phyloP scores from a whole-genome alignment of 64 coral and sea anemone genomes.

The Pocillopora verrucosa region DNA sequence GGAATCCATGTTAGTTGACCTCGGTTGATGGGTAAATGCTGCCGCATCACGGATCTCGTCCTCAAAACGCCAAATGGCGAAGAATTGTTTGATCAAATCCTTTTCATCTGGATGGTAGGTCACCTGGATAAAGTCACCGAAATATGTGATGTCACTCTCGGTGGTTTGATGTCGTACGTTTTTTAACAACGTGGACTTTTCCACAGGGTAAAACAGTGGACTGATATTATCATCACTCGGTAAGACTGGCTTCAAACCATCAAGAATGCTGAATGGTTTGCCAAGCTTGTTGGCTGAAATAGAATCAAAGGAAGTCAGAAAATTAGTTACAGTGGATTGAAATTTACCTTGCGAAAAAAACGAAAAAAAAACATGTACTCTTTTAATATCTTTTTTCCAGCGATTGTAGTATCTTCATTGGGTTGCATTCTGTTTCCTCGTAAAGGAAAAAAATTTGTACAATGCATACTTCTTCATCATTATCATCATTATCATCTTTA shows the following conservation, averaged over 20 bases:
- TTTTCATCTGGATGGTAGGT: constrained; percentile 45
- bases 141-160: not conserved
- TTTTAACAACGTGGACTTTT: constrained; percentile 22
- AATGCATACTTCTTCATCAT: too few relatives aligned
- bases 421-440: not conserved
- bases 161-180: constrained; percentile 31
- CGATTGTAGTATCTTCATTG: not conserved
- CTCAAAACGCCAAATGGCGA: constrained; percentile 48
- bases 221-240: not conserved
- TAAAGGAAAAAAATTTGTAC: not conserved
- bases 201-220: constrained; percentile 27
- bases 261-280: constrained; percentile 38
- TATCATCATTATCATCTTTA: too few relatives aligned
- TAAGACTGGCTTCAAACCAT: constrained; percentile 31
- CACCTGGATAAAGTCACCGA: constrained; percentile 25
- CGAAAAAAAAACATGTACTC: not conserved
- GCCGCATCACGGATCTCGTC: constrained; percentile 41
- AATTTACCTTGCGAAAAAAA: not conserved
- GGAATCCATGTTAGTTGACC: not conserved
- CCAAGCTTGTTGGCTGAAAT: constrained; percentile 45
- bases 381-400: not conserved
- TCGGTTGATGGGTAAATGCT: constrained; percentile 36
- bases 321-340: not conserved
- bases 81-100: constrained; percentile 41
- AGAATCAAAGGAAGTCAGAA: not conserved